These are phyloP conservation scores for Polyommatus icarus DNA, from an alignment of 2,888 invertebrate genomes.

Conservation along the genomic window DNA sequence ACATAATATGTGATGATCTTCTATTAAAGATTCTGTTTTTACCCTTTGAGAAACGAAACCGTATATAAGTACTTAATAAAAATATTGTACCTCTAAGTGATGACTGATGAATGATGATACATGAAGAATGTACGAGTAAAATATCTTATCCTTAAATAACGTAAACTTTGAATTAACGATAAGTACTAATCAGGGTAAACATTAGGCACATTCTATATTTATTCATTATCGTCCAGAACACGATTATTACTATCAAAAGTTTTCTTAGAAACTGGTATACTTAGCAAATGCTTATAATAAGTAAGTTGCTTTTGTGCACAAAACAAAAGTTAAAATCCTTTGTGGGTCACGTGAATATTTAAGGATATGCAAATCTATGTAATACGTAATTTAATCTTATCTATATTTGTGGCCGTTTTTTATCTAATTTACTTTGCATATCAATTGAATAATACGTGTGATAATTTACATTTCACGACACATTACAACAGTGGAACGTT, in stretches of 20 bases:
- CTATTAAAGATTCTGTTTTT: too few species aligned
- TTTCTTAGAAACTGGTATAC: not conserved
- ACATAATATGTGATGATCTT: too few species aligned
- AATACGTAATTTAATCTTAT: not conserved
- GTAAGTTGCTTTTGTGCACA: not conserved
- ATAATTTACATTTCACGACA: not conserved
- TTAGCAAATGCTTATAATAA: not conserved
- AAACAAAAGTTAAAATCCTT: not conserved
- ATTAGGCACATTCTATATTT: not conserved
- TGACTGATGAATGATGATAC: too few species aligned
- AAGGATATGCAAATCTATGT: not conserved
- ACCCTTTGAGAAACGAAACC: not conserved
- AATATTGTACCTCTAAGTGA: too few species aligned
- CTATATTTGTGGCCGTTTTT: not conserved
- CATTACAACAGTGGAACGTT: not conserved
- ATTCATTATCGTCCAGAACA: not conserved
- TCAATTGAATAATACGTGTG: not conserved
- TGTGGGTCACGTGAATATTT: not conserved
- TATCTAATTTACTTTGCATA: constrained; percentile 12
- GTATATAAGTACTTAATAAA: not conserved
- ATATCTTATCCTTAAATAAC: too few species aligned
- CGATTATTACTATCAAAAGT: not conserved
- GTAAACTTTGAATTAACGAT: too few species aligned
- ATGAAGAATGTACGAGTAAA: too few species aligned
- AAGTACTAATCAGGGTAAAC: not conserved